phyloP scores from a whole-genome alignment of 2,888 invertebrate genomes.

The Tromatobia lineatoria region DNA sequence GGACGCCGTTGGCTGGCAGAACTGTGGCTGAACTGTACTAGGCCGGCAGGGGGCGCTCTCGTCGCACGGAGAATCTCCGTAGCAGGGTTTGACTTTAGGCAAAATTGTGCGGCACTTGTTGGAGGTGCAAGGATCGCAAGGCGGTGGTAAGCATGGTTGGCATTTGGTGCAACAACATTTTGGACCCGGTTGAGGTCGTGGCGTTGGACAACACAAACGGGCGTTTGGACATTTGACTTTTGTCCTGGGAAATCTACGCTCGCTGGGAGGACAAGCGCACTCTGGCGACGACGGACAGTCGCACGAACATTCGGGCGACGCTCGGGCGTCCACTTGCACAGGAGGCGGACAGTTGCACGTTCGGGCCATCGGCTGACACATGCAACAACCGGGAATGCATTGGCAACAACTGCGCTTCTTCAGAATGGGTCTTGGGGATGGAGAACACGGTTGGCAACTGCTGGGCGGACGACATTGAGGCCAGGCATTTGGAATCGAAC shows the following conservation, averaged over 20 bases:
- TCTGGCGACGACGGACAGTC: slow-evolving; percentile 76
- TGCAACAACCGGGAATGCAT: slow-evolving; percentile 69
- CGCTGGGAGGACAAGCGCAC: slow-evolving; percentile 78
- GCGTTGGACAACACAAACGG: slow-evolving; percentile 72
- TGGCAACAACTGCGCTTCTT: slow-evolving; percentile 73
- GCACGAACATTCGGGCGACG: slow-evolving; percentile 75
- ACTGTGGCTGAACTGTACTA: slow-evolving; percentile 28
- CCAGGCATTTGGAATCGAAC: slow-evolving; percentile 9
- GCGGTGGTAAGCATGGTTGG: slow-evolving; percentile 71
- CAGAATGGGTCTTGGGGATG: slow-evolving; percentile 67
- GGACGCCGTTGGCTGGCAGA: slow-evolving; percentile 60
- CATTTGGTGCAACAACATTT: slow-evolving; percentile 73
- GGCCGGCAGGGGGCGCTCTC: slow-evolving; percentile 66
- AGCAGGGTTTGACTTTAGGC: slow-evolving; percentile 60
- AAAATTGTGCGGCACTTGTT: slow-evolving; percentile 66
- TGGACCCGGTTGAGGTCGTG: slow-evolving; percentile 70
- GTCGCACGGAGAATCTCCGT: slow-evolving; percentile 55
- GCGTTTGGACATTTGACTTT: slow-evolving; percentile 74
- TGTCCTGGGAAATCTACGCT: slow-evolving; percentile 74
- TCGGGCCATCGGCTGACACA: slow-evolving; percentile 76
- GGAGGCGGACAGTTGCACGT: slow-evolving; percentile 78
- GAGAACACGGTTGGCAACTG: slow-evolving; percentile 69
- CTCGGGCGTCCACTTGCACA: slow-evolving; percentile 74
- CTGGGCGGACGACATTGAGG: slow-evolving; percentile 48
- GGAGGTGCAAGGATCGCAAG: slow-evolving; percentile 73